Percentiles rank a stretch among this genome's conserved stretches.
Evolutionary conservation across 2,113 vertebrate genomes (phyloP).

Genomic region (Ptilonorhynchus violaceus): DNA sequence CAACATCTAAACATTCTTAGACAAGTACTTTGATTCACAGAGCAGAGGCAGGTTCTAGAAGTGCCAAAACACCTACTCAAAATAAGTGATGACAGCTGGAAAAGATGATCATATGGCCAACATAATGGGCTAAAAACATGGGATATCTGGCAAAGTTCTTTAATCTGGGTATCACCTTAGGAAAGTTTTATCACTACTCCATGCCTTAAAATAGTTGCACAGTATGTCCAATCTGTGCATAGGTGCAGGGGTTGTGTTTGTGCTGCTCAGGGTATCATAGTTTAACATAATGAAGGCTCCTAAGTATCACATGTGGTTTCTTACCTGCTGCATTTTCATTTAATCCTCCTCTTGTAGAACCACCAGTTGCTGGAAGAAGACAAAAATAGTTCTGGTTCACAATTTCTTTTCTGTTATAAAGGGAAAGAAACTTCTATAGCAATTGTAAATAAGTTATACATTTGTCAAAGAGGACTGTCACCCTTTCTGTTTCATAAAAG

Average conservation of each 20-base stretch:
- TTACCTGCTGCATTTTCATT: not conserved
- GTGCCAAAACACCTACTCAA: not conserved
- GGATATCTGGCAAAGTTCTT: not conserved
- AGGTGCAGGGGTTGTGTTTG: not conserved
- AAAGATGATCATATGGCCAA: not conserved
- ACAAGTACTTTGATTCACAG: not conserved
- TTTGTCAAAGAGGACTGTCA: not conserved
- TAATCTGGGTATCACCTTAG: not conserved
- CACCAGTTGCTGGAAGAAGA: not conserved
- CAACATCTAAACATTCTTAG: not conserved
- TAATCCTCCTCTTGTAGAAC: not conserved
- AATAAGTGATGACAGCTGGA: not conserved
- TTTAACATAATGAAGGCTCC: not conserved
- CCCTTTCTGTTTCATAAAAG: not conserved
- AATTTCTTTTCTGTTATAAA: not conserved
- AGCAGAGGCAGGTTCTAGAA: not conserved
- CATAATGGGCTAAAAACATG: not conserved
- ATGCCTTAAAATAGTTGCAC: not conserved
- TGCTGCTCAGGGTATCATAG: not conserved
- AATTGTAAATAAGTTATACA: not conserved
- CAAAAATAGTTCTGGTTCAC: not conserved
- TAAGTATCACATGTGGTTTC: not conserved
- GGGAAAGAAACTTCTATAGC: not conserved
- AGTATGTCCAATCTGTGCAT: not conserved
- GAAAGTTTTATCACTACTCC: not conserved